phyloP scores from a whole-genome alignment of 2,888 invertebrate species.

The Charanyca ferruginea region DNA sequence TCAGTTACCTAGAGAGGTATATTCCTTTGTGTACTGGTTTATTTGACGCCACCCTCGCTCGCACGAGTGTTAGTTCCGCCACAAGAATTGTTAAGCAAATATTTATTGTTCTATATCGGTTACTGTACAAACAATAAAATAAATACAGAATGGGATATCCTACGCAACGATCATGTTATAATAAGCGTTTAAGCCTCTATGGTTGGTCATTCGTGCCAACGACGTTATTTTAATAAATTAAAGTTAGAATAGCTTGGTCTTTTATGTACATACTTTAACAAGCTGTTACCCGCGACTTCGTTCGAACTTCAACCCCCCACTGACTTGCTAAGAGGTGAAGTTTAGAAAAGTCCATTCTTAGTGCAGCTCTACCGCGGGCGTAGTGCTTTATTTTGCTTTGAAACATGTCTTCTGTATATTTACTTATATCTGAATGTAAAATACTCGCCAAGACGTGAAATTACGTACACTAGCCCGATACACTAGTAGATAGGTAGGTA shows the following conservation, averaged over 20 bases:
- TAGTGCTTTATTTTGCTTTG: too few relatives aligned
- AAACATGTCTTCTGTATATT: slow-evolving; percentile 25
- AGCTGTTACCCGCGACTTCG: slow-evolving; percentile 29
- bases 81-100: slow-evolving; percentile 37
- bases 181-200: neutral
- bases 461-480: too few relatives aligned
- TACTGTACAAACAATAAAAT: neutral
- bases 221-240: slow-evolving; percentile 31
- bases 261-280: slow-evolving; percentile 23
- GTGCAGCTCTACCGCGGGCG: slow-evolving; percentile 18
- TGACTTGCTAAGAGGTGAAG: slow-evolving; percentile 45
- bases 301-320: slow-evolving; percentile 37
- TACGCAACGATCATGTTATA: neutral
- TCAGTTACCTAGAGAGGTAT: slow-evolving; percentile 8
- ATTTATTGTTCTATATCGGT: slow-evolving; percentile 27
- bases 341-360: slow-evolving; percentile 43
- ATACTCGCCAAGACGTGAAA: too few relatives aligned
- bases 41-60: slow-evolving; percentile 24
- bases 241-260: slow-evolving; percentile 27
- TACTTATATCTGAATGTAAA: slow-evolving; percentile 15
- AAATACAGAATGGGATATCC: neutral
- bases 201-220: neutral
- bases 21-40: slow-evolving; percentile 33
- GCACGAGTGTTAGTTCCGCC: slow-evolving; percentile 17
- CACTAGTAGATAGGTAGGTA: too few relatives aligned